A percentile compares a stretch with the other conserved stretches of the same genome.
These are phyloP conservation scores for rat (Rattus norvegicus) DNA, from an alignment of 2,113 vertebrate species.

Conservation along the genomic window DNA sequence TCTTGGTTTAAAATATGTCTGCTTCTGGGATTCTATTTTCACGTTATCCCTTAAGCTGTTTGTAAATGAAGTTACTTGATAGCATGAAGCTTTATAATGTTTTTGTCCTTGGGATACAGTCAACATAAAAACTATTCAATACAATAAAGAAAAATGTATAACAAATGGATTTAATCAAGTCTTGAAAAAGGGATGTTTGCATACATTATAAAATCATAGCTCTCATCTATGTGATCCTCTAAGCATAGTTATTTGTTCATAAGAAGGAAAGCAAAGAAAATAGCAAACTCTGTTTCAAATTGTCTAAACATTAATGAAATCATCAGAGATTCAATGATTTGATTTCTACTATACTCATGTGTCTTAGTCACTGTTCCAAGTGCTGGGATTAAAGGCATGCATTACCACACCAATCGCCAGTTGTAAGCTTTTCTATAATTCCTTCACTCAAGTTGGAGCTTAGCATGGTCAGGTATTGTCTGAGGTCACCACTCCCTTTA, in stretches of 20 bases:
- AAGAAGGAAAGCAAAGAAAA: neutral
- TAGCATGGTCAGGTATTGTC: neutral
- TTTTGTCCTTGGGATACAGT: conserved; percentile 56
- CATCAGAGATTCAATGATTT: neutral
- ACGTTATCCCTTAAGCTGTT: conserved; percentile 70
- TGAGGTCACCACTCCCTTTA: neutral
- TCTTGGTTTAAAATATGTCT: conserved; percentile 78
- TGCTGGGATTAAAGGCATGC: neutral
- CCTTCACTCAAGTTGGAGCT: neutral
- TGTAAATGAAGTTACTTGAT: conserved; percentile 61
- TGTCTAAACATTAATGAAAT: conserved; percentile 9
- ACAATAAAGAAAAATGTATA: neutral
- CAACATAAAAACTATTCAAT: conserved; percentile 41
- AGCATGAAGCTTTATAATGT: conserved; percentile 46
- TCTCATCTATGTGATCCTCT: neutral
- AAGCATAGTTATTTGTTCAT: neutral
- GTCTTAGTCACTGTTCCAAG: neutral
- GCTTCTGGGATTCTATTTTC: conserved; percentile 71
- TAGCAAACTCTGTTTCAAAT: neutral
- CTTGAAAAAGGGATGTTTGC: neutral
- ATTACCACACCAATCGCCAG: too few relatives aligned
- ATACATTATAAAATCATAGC: conserved; percentile 18
- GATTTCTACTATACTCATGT: neutral
- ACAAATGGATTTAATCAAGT: conserved; percentile 5
- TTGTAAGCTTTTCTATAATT: neutral